phyloP scores from a whole-genome alignment of 2,113 vertebrate genomes.

The Phodopus roborovskii region DNA sequence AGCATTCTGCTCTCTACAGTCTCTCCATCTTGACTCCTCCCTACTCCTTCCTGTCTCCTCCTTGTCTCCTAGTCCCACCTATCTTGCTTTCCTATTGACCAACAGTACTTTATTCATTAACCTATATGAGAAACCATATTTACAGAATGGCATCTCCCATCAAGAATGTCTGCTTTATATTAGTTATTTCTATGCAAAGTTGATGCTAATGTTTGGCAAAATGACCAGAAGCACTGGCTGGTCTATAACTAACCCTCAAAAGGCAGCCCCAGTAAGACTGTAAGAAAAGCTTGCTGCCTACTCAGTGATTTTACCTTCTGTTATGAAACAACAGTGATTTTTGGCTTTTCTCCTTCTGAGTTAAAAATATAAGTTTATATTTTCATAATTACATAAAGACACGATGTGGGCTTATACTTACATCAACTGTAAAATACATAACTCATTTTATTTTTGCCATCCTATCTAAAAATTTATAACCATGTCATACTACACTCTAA shows the following conservation, averaged over 20 bases:
- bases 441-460: not conserved
- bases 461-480: not conserved
- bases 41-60: too few relatives aligned
- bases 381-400: not conserved
- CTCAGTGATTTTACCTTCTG: not conserved
- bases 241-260: not conserved
- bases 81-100: too few relatives aligned
- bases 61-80: too few relatives aligned
- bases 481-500: not conserved
- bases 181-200: not conserved
- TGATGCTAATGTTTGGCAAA: not conserved
- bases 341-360: not conserved
- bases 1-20: too few relatives aligned
- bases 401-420: not conserved
- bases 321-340: not conserved
- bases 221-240: not conserved
- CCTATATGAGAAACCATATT: too few relatives aligned
- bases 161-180: not conserved
- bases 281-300: not conserved
- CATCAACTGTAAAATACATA: not conserved
- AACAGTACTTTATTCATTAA: too few relatives aligned
- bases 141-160: too few relatives aligned
- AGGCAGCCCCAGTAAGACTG: not conserved
- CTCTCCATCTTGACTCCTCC: too few relatives aligned
- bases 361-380: constrained; percentile 9